phyloP scores from a whole-genome alignment of 1,140 invertebrate species.

The Holcopasites calliopsidis region DNA sequence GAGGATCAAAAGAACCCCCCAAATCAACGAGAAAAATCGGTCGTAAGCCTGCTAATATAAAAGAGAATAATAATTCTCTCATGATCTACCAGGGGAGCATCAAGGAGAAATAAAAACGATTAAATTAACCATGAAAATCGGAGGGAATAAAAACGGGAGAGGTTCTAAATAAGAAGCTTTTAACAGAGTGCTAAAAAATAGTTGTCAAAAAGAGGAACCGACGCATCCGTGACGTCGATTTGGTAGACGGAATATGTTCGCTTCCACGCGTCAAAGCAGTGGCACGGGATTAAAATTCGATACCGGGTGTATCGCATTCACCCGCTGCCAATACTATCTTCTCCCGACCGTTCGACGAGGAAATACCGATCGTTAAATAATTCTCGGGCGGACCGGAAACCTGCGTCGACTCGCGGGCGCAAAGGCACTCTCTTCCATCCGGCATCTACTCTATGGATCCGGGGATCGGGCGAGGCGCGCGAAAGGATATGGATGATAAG shows the following conservation, averaged over 20 bases:
- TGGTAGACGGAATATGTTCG: not conserved
- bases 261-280: constrained; percentile 15
- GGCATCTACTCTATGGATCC: not conserved
- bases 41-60: no score
- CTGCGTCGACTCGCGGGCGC: not conserved
- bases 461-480: no score
- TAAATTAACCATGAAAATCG: no score
- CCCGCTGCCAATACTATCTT: constrained; percentile 19
- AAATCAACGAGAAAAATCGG: no score
- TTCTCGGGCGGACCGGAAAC: constrained; percentile 10
- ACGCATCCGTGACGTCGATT: not conserved
- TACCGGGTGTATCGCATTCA: constrained; percentile 16
- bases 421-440: not conserved
- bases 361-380: constrained; percentile 32
- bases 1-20: not conserved
- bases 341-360: not conserved
- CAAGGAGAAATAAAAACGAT: no score
- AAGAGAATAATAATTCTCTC: no score
- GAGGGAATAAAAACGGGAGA: no score
- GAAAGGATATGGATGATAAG: no score
- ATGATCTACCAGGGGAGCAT: no score
- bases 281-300: constrained; percentile 27
- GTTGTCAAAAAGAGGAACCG: not conserved
- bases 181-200: not conserved
- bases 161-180: no score